Evolutionary conservation across 2,888 invertebrate genomes (phyloP).

Genomic region (Ptilodon capucinus): DNA sequence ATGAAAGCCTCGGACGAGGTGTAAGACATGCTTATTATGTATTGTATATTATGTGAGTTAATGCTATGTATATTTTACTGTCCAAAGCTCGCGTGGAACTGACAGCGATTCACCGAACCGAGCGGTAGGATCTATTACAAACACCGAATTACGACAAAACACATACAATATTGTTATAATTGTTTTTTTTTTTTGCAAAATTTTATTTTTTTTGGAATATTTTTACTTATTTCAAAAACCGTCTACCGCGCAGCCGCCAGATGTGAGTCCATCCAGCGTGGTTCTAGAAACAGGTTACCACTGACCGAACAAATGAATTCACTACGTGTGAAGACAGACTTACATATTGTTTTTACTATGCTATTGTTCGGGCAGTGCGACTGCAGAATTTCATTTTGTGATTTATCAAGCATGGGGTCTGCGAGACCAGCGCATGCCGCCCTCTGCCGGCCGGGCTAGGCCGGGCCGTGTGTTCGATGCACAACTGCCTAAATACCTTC

Average conservation of each 20-base stretch:
- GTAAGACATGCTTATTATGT: constrained; percentile 50
- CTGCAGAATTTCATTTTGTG: constrained; percentile 5
- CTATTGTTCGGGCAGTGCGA: constrained; percentile 2
- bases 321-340: not conserved
- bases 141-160: constrained; percentile 38
- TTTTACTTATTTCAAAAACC: constrained; percentile 24
- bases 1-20: constrained; percentile 68
- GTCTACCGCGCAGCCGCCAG: constrained; percentile 42
- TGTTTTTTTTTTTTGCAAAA: constrained; percentile 31
- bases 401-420: constrained; percentile 44
- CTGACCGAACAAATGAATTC: constrained; percentile 1
- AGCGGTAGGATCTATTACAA: constrained; percentile 35
- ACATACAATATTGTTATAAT: constrained; percentile 41
- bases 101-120: constrained; percentile 42
- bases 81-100: constrained; percentile 49
- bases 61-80: constrained; percentile 61
- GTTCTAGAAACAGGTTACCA: not conserved
- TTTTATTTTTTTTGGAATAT: constrained; percentile 33
- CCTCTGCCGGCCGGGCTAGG: constrained; percentile 31
- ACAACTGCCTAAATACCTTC: constrained; percentile 37
- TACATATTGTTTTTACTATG: not conserved
- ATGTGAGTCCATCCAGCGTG: constrained; percentile 43
- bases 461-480: constrained; percentile 34
- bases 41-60: constrained; percentile 56
- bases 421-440: constrained; percentile 36